Base-by-base conservation (phyloP, 2,113 vertebrate species). In the Poecilia latipinna region DNA sequence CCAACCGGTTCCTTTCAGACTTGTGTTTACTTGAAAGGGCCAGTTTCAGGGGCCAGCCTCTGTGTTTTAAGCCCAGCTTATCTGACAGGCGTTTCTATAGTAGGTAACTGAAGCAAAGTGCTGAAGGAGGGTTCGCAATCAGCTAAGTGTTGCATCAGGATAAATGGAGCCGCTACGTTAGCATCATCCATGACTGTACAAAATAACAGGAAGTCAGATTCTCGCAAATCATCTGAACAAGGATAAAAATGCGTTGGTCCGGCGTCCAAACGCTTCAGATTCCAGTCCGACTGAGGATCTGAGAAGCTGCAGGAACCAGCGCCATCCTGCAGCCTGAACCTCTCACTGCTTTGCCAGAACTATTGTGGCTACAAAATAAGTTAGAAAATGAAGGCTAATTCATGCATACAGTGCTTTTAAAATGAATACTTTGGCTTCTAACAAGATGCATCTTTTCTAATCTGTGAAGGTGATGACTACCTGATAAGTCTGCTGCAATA, bases 21-120 rank as follows among this genome's bases (percentile, higher is more conserved):
- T 62, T 65, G 69, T 91, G 83, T 91, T 92, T 91, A 90, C 32
- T 75, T 83, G 17, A 80, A 77, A 65, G 77, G 71, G 65, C 75
- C 65, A 24, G 63, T 86, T 68, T 79, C 42, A 71, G 74, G 76
- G 76, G 72, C 75, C 51, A 54, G 78, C 70, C 76, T 74, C 70
- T 88, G 82, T 87, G 72, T 86, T 86, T 12, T 80, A 83, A 78
- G 70, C 74, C 77, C 82, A 85, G 79, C 75, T 78, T 75, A 79
- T 44, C 75, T 60, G 80, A 74, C 67, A 61, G 82, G 31, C 68
- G 78, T 79, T 77, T 57, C 77, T 82, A 65, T 13, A 63, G 26
- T 61, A 61, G 70, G 54, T 74, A 78, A 60, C 33, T 32, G 33
- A 75, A 69, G 60, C 64, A 35, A 33, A 28, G 6, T 29, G 29